Evolutionary conservation across 2,113 vertebrate species (phyloP), one percentile per base, ranked within the genome.

Genomic region (Eubucco bourcierii): DNA sequence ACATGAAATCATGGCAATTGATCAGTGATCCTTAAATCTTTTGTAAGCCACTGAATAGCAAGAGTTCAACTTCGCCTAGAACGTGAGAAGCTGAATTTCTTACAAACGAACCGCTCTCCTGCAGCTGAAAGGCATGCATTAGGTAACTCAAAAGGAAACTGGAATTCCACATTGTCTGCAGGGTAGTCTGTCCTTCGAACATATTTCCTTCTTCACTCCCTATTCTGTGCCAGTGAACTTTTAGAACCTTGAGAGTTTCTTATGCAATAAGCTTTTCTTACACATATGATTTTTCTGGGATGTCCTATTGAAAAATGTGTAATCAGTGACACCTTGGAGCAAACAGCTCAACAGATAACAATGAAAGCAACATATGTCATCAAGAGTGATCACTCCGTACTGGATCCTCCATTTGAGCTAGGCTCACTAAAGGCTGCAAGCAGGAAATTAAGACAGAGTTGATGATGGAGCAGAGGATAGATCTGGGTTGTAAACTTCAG

Each of bases 21-120:
- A 95, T 78, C 68, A 90, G 83, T 31, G 63, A 84, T 86, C 80
- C 90, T 86, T 71, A 83, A 87, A 77, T 34, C 79, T 92, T 73
- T 74, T 67, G 1, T 2, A 80, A 95, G 87, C 56, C 67, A 72
- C 58, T 78, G 37, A 95, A 31, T 29, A 80, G 61, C n/a, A 75
- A 87, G 76, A 75, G 24, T 79, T 91, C 93, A 93, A 37, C 58
- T 86, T 65, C 64, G 83, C 37, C 52, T 78, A 86, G 31, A 52
- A 61, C n/a, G 6, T 50, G 14, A 80, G 68, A 92, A 87, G 58
- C 1, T 78, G 78, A 89, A 90, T 74, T 90, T 91, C 60, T 77
- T 88, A 83, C 47, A 87, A 66, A 61, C 72, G 73, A 80, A 67
- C 15, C 34, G 41, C 15, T 70, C 28, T 74, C 17, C 61, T 90